These are phyloP conservation scores for Narcine bancroftii DNA, from an alignment of 2,113 vertebrate genomes.

Conservation along the genomic window DNA sequence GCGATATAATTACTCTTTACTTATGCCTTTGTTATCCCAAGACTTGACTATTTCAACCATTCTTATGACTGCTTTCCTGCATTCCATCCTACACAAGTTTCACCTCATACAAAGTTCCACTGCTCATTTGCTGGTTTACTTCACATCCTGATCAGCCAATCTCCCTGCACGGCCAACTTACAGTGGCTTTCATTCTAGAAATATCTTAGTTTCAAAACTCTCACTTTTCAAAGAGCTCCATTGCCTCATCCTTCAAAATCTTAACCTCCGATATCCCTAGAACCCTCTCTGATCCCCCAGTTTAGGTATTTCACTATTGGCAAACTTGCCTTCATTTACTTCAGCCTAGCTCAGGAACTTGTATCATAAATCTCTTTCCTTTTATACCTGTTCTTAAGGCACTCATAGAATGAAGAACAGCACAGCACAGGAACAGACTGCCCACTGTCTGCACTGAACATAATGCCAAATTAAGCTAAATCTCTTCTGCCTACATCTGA, in stretches of 20 bases:
- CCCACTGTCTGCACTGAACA: no score
- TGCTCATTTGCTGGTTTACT: background rate
- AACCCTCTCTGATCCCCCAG: background rate
- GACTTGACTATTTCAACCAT: background rate
- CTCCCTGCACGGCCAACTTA: background rate
- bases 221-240: background rate
- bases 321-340: background rate
- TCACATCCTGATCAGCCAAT: background rate
- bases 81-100: background rate
- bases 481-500: no score
- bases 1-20: background rate
- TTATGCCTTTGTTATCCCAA: background rate
- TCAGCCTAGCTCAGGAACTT: background rate
- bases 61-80: background rate
- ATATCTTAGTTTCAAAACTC: background rate
- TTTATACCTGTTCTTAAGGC: background rate
- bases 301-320: background rate
- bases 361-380: background rate
- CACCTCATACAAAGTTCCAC: background rate
- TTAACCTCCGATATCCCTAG: background rate
- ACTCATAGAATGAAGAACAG: no score
- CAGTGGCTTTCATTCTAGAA: background rate
- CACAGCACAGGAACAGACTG: no score
- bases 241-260: background rate
- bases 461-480: no score